These are phyloP conservation scores for Rhagium mordax DNA, from an alignment of 2,888 invertebrate species.

Conservation along the genomic window DNA sequence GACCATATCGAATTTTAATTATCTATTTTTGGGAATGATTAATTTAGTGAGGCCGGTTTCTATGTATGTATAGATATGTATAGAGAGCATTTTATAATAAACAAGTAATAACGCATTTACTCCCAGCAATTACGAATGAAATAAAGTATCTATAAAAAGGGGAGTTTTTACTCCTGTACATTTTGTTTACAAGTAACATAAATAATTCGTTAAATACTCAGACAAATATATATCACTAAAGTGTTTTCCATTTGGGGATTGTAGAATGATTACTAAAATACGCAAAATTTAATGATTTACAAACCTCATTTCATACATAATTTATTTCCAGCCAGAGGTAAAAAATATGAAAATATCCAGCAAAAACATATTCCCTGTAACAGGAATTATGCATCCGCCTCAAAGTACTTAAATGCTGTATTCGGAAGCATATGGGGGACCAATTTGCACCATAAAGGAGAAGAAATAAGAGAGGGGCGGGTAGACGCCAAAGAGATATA, in stretches of 20 bases:
- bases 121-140: too few relatives aligned
- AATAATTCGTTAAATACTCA: too few relatives aligned
- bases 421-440: slow-evolving; percentile 27
- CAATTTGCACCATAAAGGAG: slow-evolving; percentile 49
- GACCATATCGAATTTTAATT: too few relatives aligned
- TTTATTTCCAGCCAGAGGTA: not conserved
- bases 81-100: too few relatives aligned
- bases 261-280: not conserved
- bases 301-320: slow-evolving; percentile 10
- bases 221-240: not conserved
- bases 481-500: slow-evolving; percentile 38
- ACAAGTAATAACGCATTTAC: too few relatives aligned
- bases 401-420: slow-evolving; percentile 15
- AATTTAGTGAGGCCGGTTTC: too few relatives aligned
- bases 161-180: too few relatives aligned
- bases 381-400: slow-evolving; percentile 21
- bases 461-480: slow-evolving; percentile 41
- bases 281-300: slow-evolving; percentile 7
- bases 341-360: slow-evolving; percentile 14
- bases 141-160: too few relatives aligned
- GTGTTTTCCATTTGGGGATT: not conserved
- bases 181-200: too few relatives aligned
- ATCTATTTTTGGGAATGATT: too few relatives aligned
- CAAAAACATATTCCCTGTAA: slow-evolving; percentile 15
- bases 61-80: too few relatives aligned